Conservation (phyloP, 2,113 vertebrate species). For the Stegostoma tigrinum region DNA sequence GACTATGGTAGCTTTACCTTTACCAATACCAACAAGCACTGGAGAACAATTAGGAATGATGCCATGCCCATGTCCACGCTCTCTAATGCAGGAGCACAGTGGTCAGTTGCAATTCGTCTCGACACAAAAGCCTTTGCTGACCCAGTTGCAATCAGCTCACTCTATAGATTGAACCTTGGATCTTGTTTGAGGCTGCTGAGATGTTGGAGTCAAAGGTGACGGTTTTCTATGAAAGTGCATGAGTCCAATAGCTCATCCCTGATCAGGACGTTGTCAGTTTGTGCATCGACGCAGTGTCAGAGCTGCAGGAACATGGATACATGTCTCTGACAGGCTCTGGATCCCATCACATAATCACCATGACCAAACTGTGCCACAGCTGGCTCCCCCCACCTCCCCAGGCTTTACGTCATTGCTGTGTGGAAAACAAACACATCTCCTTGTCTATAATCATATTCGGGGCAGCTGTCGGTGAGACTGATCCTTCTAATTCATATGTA, state of each 20-base stretch:
- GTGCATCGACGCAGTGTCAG: background rate
- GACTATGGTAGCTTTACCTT: too few species aligned
- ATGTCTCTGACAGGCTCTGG: background rate
- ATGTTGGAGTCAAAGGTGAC: too few species aligned
- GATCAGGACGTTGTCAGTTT: background rate
- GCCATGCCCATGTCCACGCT: background rate
- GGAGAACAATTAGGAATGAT: background rate
- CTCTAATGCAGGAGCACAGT: background rate
- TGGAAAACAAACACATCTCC: background rate
- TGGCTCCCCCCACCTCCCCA: background rate
- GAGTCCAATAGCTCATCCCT: background rate
- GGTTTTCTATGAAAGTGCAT: too few species aligned
- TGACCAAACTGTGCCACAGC: background rate
- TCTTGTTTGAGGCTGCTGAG: background rate
- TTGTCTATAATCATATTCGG: background rate
- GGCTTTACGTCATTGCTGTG: background rate
- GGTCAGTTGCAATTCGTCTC: background rate
- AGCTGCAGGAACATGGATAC: background rate
- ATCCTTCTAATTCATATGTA: conserved; percentile 15
- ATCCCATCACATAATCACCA: background rate
- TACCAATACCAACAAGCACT: too few species aligned
- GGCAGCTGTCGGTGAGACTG: conserved; percentile 16
- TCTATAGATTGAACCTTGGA: background rate
- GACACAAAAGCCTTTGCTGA: background rate
- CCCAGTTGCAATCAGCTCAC: background rate